Base-by-base conservation (phyloP, 2,888 invertebrate genomes). In the Cryptops parisi region DNA sequence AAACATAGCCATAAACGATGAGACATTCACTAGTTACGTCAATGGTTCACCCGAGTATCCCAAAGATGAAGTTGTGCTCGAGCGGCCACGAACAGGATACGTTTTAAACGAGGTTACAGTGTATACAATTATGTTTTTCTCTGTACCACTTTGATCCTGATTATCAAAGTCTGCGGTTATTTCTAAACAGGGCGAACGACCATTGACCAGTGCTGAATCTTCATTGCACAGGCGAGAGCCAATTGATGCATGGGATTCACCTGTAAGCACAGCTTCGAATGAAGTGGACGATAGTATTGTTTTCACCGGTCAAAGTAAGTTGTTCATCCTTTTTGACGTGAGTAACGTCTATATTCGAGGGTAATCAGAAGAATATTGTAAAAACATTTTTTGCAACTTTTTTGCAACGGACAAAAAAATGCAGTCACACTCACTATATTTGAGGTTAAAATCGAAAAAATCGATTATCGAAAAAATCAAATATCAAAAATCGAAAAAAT, bases 1-100 rank as follows among this genome's bases (percentile, higher is more conserved):
- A 63, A 66, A 70, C 40, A 78, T 74, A 25, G 69, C 72, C 2
- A 62, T 64, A 38, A 64, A 73, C 60, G 74, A 75, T 60, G 63
- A 66, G 58, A 69, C 65, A 19, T 69, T 57, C 45, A 55, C 25
- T 39, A 50, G 43, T 17, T 53, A 41, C 12, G 41, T 27, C 2
- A 22, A 26, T n/a, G 19, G 21, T 15, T 3, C 44, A 5, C 12
- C 39, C 1, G 52, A 52, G 23, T n/a, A 12, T 5, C 33, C 26
- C 21, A 52, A 45, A 52, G 52, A 52, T 15, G 52, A 52, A 1
- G 27, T 23, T 17, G 17, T 45, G 17, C 33, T 52, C n/a, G 52
- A 52, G 17, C 43, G 52, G 6, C 52, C 52, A 9, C 6, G 26
- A 6, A 52, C 52, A 2, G 52, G 44, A 19, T 44, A 52, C 24